A percentile compares a stretch with the other conserved stretches of the same genome.
Conservation (phyloP, 2,113 vertebrate genomes). For the Labeo catla region DNA sequence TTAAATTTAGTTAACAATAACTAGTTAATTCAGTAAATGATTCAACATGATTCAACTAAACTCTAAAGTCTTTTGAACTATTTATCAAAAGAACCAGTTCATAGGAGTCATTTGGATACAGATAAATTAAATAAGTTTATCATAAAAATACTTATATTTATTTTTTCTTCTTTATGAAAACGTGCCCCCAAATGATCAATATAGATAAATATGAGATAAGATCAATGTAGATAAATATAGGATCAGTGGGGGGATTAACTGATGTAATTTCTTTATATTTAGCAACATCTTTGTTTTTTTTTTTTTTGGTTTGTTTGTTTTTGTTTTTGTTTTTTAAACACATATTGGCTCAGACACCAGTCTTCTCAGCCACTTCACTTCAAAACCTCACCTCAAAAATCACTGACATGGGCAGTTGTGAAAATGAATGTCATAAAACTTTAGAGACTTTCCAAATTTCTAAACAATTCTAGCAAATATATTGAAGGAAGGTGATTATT, state of each 20-base stretch:
- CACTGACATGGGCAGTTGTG: not conserved
- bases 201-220: too few species aligned
- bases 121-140: not conserved
- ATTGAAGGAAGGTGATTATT: not conserved
- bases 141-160: not conserved
- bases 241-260: not conserved
- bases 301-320: not conserved
- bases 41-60: not conserved
- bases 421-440: not conserved
- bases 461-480: not conserved
- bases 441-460: not conserved
- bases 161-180: not conserved
- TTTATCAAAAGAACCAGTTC: not conserved
- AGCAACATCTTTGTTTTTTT: not conserved
- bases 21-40: not conserved
- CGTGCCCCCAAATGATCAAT: not conserved
- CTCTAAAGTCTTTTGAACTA: not conserved
- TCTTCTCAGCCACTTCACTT: too few species aligned
- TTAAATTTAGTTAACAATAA: not conserved
- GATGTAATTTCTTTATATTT: not conserved
- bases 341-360: not conserved
- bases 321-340: not conserved
- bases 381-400: not conserved
- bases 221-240: not conserved
- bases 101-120: not conserved